Conservation (phyloP, 2,888 invertebrate genomes). For the Pachydiplax longipennis region DNA sequence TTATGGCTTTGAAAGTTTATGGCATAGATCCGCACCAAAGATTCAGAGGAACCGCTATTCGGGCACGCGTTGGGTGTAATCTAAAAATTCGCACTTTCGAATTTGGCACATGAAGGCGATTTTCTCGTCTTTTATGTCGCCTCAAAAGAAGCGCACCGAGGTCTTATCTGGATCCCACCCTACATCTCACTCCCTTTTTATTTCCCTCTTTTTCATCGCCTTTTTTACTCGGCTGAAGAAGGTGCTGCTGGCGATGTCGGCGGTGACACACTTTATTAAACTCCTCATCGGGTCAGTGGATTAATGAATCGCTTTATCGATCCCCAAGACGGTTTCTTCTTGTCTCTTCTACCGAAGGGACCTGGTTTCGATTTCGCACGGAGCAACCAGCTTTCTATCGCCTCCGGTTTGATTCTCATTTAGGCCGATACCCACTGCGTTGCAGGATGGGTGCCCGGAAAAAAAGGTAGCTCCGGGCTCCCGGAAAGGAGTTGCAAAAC, state of each 20-base stretch:
- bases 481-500: too few relatives aligned
- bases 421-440: not conserved
- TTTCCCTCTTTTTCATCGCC: not conserved
- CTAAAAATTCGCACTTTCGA: too few relatives aligned
- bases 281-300: conserved; percentile 21
- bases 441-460: not conserved
- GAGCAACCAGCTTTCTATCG: not conserved
- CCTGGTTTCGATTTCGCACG: conserved; percentile 7
- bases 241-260: not conserved
- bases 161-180: too few relatives aligned
- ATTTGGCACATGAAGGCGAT: too few relatives aligned
- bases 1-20: too few relatives aligned
- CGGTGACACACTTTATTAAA: not conserved
- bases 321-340: not conserved
- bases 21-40: too few relatives aligned
- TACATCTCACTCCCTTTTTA: not conserved
- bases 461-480: not conserved
- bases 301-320: conserved; percentile 25
- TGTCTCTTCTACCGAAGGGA: not conserved
- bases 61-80: too few relatives aligned
- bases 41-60: too few relatives aligned
- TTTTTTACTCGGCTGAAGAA: not conserved
- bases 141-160: too few relatives aligned
- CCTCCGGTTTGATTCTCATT: not conserved
- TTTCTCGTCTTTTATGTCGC: too few relatives aligned